Evolutionary conservation across 2,797 vertebrate species (phyloP).

Genomic region (Sebastes minor): DNA sequence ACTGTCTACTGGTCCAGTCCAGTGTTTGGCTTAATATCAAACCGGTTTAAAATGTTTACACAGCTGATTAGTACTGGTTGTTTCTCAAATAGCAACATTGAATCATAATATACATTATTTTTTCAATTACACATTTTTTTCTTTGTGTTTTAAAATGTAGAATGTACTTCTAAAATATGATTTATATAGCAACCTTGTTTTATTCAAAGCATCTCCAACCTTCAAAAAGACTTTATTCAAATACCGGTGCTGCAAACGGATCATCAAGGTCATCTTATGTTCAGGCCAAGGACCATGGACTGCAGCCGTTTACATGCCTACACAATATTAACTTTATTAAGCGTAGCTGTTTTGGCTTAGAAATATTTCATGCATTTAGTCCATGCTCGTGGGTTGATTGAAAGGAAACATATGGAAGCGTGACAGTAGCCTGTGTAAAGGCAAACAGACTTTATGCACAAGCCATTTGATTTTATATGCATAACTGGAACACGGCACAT

Average conservation of each 20-base stretch:
- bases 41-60: not conserved
- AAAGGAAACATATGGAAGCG: not conserved
- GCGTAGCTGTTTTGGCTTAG: not conserved
- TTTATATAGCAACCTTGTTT: not conserved
- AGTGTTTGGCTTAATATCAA: not conserved
- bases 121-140: not conserved
- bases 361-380: not conserved
- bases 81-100: not conserved
- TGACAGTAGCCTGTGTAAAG: not conserved
- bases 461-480: not conserved
- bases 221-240: not conserved
- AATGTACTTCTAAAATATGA: not conserved
- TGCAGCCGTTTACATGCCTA: not conserved
- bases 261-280: not conserved
- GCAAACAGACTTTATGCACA: not conserved
- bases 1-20: accelerated
- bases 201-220: not conserved
- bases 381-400: not conserved
- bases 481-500: not conserved
- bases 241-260: not conserved
- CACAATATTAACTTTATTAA: not conserved
- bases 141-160: not conserved
- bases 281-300: not conserved
- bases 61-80: not conserved
- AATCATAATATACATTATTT: not conserved